A percentile compares a stretch with the other conserved stretches of the same genome.
Conservation (phyloP, 2,888 invertebrate genomes). For the Malacosoma neustria region DNA sequence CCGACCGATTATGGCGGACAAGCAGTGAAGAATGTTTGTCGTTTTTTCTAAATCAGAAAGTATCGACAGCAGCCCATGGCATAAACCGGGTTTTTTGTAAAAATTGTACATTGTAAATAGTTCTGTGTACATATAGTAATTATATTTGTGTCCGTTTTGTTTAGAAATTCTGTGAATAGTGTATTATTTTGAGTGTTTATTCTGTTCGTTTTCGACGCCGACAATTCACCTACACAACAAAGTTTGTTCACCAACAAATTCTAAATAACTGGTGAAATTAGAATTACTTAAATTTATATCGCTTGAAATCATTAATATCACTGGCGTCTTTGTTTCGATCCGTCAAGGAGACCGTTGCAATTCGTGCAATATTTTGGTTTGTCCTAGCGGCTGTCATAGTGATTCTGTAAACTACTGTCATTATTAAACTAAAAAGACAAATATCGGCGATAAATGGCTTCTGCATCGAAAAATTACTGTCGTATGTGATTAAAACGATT, state of each 20-base stretch:
- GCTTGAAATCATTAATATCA: constrained; percentile 34
- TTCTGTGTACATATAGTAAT: constrained; percentile 83
- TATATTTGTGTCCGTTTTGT: constrained; percentile 79
- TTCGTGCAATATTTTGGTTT: constrained; percentile 72
- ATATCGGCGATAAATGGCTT: constrained; percentile 40
- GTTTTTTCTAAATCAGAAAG: constrained; percentile 74
- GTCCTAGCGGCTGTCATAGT: constrained; percentile 66
- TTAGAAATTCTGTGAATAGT: constrained; percentile 77
- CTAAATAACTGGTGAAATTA: constrained; percentile 35
- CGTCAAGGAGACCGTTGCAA: constrained; percentile 69
- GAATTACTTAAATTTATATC: constrained; percentile 24
- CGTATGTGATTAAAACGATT: constrained; percentile 38
- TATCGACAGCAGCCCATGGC: constrained; percentile 80
- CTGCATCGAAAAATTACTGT: constrained; percentile 27
- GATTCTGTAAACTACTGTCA: constrained; percentile 59
- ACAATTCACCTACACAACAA: constrained; percentile 53
- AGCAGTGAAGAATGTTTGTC: constrained; percentile 70
- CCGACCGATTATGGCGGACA: constrained; percentile 73
- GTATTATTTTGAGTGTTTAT: constrained; percentile 75
- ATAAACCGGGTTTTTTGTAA: constrained; percentile 77
- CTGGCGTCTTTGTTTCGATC: constrained; percentile 72
- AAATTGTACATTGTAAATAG: constrained; percentile 84
- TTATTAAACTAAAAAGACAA: constrained; percentile 53
- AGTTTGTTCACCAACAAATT: constrained; percentile 62
- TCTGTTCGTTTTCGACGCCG: constrained; percentile 78